phyloP scores from a whole-genome alignment of 2,113 vertebrate species.

The Phrynosoma platyrhinos region DNA sequence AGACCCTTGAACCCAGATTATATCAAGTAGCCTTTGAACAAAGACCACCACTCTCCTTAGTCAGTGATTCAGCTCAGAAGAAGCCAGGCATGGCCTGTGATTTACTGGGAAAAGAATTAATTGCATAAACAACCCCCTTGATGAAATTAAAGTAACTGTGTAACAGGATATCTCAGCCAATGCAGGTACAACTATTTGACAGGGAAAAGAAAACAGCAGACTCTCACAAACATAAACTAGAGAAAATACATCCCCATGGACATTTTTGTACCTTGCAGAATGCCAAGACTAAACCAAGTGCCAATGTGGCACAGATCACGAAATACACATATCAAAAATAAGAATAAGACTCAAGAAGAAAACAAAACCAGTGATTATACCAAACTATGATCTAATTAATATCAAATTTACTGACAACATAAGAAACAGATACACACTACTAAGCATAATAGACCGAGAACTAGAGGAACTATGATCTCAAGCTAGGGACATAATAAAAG shows the following conservation, averaged over 20 bases:
- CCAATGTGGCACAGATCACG: no score
- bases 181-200: neutral
- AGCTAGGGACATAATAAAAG: no score
- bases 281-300: no score
- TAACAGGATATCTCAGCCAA: neutral
- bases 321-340: no score
- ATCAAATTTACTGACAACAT: no score
- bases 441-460: no score
- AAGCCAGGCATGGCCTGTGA: neutral
- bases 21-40: neutral
- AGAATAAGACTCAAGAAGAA: no score
- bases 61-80: neutral
- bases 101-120: constrained; percentile 6
- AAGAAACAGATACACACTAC: no score
- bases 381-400: no score
- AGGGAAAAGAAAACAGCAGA: neutral
- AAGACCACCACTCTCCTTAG: neutral
- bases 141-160: constrained; percentile 1
- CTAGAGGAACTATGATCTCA: no score
- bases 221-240: neutral
- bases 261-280: no score
- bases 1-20: neutral
- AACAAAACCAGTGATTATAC: no score
- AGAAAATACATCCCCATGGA: neutral
- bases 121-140: neutral